Conservation (phyloP, 1,140 invertebrate genomes). For the Amyelois transitella region DNA sequence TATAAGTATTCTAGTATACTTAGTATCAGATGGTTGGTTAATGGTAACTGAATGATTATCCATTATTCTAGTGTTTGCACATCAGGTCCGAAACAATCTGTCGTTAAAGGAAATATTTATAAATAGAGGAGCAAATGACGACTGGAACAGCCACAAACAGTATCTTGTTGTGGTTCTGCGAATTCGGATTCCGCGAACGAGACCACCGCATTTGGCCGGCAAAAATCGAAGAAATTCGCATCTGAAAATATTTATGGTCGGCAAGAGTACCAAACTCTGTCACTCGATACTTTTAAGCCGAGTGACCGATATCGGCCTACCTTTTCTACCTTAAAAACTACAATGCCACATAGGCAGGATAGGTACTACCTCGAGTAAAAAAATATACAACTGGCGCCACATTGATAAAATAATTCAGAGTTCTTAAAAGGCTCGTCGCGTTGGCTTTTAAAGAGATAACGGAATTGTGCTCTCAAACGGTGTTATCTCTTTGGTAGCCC, state of each 20-base stretch:
- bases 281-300: background rate
- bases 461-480: slow-evolving; percentile 35
- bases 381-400: slow-evolving; percentile 53
- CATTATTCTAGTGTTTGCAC: background rate
- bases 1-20: no score
- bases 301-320: background rate
- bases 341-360: slow-evolving; percentile 6
- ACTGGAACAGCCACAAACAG: slow-evolving; percentile 12
- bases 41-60: background rate
- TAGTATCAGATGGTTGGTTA: no score
- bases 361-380: slow-evolving; percentile 31
- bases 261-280: background rate
- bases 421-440: slow-evolving; percentile 40
- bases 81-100: background rate
- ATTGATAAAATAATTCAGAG: slow-evolving; percentile 30
- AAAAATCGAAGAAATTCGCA: slow-evolving; percentile 4
- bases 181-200: slow-evolving; percentile 31
- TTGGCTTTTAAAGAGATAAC: slow-evolving; percentile 49
- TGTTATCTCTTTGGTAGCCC: slow-evolving; percentile 37
- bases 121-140: slow-evolving; percentile 10
- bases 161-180: slow-evolving; percentile 27
- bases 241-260: slow-evolving; percentile 1
- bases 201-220: slow-evolving; percentile 17
- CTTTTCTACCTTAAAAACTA: background rate
- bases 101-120: slow-evolving; percentile 9